phyloP scores from a whole-genome alignment of 2,113 vertebrate genomes.

The Arothron firmamentum region DNA sequence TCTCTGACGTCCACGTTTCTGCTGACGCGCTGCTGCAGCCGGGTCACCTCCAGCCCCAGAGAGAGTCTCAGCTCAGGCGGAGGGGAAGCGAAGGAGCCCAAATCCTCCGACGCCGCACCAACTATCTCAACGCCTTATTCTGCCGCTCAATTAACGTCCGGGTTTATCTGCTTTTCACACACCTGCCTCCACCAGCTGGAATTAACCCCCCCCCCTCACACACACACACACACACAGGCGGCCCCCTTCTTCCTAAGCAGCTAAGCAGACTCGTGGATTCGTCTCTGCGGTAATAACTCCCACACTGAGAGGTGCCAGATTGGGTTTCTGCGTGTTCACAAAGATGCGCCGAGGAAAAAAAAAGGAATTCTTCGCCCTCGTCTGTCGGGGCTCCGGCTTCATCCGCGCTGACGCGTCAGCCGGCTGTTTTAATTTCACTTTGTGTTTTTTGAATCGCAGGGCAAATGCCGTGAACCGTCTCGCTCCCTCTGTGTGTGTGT shows the following conservation, averaged over 20 bases:
- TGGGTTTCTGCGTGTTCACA: conserved; percentile 22
- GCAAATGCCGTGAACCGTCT: conserved; percentile 32
- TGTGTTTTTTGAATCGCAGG: not conserved
- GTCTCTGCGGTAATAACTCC: conserved; percentile 51
- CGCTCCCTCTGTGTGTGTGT: conserved; percentile 10
- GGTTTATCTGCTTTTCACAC: conserved; percentile 67
- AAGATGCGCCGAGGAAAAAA: conserved; percentile 15
- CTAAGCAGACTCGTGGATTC: conserved; percentile 51
- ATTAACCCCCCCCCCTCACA: conserved; percentile 44
- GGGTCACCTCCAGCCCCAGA: conserved; percentile 5
- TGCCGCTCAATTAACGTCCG: conserved; percentile 59
- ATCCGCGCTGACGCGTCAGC: not conserved
- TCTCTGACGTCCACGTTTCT: not conserved
- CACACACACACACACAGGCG: conserved; percentile 7
- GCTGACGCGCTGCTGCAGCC: conserved; percentile 28
- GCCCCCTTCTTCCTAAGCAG: conserved; percentile 29
- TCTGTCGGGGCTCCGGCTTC: too few species aligned
- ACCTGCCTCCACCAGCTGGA: conserved; percentile 59
- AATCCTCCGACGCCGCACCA: not conserved
- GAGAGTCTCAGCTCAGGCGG: too few species aligned
- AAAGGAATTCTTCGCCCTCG: too few species aligned
- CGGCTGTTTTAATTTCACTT: conserved; percentile 2
- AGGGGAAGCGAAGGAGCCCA: not conserved
- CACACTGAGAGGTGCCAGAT: conserved; percentile 42
- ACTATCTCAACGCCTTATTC: conserved; percentile 38